phyloP scores from a whole-genome alignment of 2,888 invertebrate species.

The Archips crataeganus region DNA sequence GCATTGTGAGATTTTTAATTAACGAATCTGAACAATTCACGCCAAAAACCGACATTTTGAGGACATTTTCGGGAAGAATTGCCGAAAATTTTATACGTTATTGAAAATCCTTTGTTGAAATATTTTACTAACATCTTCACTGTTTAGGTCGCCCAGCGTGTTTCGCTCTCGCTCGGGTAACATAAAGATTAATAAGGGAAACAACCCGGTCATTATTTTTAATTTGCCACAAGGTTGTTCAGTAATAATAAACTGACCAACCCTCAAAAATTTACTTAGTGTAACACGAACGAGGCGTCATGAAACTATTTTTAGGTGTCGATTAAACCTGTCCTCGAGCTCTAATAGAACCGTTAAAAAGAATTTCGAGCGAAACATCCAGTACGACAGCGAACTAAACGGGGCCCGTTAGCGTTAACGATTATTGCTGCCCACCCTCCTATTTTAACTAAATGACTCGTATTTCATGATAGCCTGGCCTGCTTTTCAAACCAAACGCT shows the following conservation, averaged over 20 bases:
- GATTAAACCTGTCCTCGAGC: constrained; percentile 40
- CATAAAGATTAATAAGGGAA: constrained; percentile 31
- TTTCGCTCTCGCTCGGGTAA: constrained; percentile 17
- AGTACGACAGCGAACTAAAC: constrained; percentile 63
- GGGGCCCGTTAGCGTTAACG: constrained; percentile 71
- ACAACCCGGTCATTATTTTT: constrained; percentile 37
- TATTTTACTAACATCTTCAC: constrained; percentile 15
- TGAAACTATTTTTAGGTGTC: constrained; percentile 37
- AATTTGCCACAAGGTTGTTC: constrained; percentile 19
- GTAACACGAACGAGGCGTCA: constrained; percentile 34
- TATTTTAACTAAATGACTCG: constrained; percentile 70
- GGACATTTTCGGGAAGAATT: constrained; percentile 1
- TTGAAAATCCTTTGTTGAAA: constrained; percentile 10
- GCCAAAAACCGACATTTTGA: neutral
- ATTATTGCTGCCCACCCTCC: constrained; percentile 68
- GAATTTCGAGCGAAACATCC: constrained; percentile 61
- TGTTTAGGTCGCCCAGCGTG: neutral
- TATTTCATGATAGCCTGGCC: constrained; percentile 65
- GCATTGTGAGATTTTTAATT: neutral
- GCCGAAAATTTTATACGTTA: neutral
- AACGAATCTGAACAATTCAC: neutral
- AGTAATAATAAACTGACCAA: constrained; percentile 18
- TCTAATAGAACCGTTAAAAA: constrained; percentile 59
- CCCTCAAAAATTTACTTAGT: constrained; percentile 33
- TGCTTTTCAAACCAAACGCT: constrained; percentile 46